Evolutionary conservation across 2,888 invertebrate genomes (phyloP), one percentile per base, ranked within the genome.

Genomic region (Melinopterus prodromus): DNA sequence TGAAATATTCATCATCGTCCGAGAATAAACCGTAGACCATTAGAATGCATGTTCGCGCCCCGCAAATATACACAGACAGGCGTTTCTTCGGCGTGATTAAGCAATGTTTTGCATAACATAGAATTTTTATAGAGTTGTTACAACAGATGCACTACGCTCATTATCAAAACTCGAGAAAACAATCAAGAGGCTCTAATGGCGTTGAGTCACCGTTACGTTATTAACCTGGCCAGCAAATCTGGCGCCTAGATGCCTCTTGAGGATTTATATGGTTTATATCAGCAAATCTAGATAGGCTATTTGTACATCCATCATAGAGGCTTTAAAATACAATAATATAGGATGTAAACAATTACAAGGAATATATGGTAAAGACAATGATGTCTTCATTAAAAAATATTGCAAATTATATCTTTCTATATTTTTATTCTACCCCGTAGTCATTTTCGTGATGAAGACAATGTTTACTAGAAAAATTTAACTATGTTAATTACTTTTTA

Each of bases 51-150:
- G 12, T 3, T 53, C 53, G 12, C 53, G 7, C 53, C 53, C 53
- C 53, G 5, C 5, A 53, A 53, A 53, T 53, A 53, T 53, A 53
- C 53, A 53, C 53, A 12, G 53, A 35, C 74, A 12, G 53, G 74
- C 74, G 74, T 35, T 35, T 6, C 74, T 74, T 26, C 74, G 74
- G 74, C 74, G 37, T 74, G 74, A 74, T 74, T 74, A 74, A 74
- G 74, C 74, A 74, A 74, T 74, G 74, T 74, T 74, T 74, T 74
- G 74, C 74, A 74, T 74, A 74, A 74, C 74, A 74, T 36, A 37
- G 12, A 35, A 74, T 74, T 74, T 74, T 74, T 74, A 74, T 37
- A 35, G 74, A 74, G 26, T 74, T 74, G 37, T 74, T 74, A 37
- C 74, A 36, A 35, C 74, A 74, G 74, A 74, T 74, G 74, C 74